Base-by-base conservation (phyloP, 1,140 invertebrate genomes). In the Colletes gigas region DNA sequence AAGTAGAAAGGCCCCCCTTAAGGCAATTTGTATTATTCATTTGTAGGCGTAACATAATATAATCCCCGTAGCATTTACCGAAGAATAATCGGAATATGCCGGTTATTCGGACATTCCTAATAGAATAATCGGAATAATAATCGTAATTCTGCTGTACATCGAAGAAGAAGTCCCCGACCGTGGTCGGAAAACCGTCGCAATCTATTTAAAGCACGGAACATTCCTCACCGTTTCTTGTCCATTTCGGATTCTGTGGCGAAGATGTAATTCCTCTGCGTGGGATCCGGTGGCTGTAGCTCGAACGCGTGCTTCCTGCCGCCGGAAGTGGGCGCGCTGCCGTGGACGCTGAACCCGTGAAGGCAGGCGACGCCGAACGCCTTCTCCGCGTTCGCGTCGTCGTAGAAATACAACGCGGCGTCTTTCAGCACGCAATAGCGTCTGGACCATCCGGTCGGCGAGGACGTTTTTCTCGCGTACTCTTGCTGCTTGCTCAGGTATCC, bases 321-420 rank as follows among this genome's bases (percentile, higher is more conserved):
- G 9, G 96, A 95, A 82, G 94, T 95, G 19, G 94, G 94, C 4
- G 95, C 95, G 84, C 96, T 96, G 75, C 96, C 96, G 92, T 98
- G 97, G 75, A 99, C 97, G 89, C 96, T 95, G 93, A 98, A 99
- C 65, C 98, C 98, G 91, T 99, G 98, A n/a, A 99, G 94, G 93
- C 97, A 98, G 62, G 97, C 96, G 91, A 98, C 97, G 68, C 98
- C 98, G 91, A 98, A 97, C 83, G 98, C 97, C 90, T 94, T 96
- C 88, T 96, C 97, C 79, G 98, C 96, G 89, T 97, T 97, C 15
- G 95, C 96, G 91, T 98, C 97, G 85, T 96, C 96, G 93, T 98
- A 99, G 93, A 99, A 98, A 94, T 98, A 99, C 14, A 99, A 94
- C 88, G 97, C 98, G 63, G 98, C 98, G 93, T 99, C 98, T 92